Evolutionary conservation across 1,140 invertebrate genomes (phyloP).

Genomic region (Ooceraea biroi): DNA sequence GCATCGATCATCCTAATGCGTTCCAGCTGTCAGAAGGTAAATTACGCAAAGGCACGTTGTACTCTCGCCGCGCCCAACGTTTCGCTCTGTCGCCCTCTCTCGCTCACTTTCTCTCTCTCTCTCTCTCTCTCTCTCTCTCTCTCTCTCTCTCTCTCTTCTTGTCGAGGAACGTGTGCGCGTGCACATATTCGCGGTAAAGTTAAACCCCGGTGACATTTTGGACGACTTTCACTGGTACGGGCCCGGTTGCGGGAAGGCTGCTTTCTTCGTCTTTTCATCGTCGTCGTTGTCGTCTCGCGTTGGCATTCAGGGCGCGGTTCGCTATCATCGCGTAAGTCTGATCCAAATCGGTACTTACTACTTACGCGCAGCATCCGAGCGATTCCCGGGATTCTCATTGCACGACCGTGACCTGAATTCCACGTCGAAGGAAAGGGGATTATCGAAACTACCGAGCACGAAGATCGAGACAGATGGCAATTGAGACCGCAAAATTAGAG

Average conservation of each 20-base stretch:
- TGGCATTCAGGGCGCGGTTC: constrained; percentile 20
- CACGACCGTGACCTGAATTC: constrained; percentile 62
- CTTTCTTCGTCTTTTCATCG: constrained; percentile 76
- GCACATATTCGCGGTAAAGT: constrained; percentile 70
- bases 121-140: constrained; percentile 30
- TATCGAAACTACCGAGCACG: background rate
- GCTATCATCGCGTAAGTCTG: constrained; percentile 14
- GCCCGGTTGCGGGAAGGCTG: constrained; percentile 56
- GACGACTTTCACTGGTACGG: constrained; percentile 72
- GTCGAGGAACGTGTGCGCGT: constrained; percentile 30
- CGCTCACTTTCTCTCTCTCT: background rate
- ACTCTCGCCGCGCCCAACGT: constrained; percentile 40
- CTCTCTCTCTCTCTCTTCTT: constrained; percentile 21
- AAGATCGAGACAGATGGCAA: background rate
- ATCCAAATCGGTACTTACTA: constrained; percentile 46
- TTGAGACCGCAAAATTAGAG: background rate
- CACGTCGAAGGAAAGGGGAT: background rate
- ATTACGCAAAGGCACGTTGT: constrained; percentile 67
- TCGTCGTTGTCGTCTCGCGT: background rate
- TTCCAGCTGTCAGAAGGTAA: constrained; percentile 42
- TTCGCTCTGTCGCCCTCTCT: constrained; percentile 18
- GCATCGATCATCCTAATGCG: constrained; percentile 55
- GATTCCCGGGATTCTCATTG: background rate
- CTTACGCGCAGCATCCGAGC: constrained; percentile 27
- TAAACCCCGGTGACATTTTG: constrained; percentile 78